phyloP scores from a whole-genome alignment of 2,888 invertebrate species.

The Ceramica pisi region DNA sequence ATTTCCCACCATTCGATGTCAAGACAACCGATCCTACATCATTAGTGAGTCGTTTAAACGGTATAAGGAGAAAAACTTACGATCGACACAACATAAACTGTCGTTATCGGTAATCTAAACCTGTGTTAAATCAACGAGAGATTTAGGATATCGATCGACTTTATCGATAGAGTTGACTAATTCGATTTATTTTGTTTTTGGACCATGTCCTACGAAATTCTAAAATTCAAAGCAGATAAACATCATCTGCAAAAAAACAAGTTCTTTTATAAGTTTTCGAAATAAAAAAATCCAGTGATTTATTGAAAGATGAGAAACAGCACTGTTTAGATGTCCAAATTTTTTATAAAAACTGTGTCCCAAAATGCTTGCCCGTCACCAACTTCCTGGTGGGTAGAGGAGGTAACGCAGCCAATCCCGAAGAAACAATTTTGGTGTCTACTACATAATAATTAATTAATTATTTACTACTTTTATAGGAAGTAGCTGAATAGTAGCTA shows the following conservation, averaged over 20 bases:
- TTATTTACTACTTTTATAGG: background rate
- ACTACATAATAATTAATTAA: too few relatives aligned
- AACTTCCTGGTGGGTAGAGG: too few relatives aligned
- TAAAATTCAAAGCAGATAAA: too few relatives aligned
- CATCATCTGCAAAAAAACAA: too few relatives aligned
- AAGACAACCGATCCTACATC: constrained; percentile 55
- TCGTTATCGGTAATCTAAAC: constrained; percentile 61
- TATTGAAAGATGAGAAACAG: background rate
- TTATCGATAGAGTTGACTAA: constrained; percentile 52
- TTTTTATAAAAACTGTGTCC: background rate
- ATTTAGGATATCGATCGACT: constrained; percentile 56
- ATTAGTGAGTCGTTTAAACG: constrained; percentile 58
- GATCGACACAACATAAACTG: constrained; percentile 47
- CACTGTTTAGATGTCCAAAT: background rate
- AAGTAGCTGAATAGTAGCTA: too few relatives aligned
- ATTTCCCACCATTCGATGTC: constrained; percentile 51
- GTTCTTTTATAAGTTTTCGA: too few relatives aligned
- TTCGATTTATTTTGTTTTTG: constrained; percentile 49
- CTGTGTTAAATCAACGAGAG: constrained; percentile 56
- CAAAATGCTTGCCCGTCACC: background rate
- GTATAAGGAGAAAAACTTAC: constrained; percentile 43
- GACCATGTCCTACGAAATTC: background rate
- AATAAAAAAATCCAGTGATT: background rate
- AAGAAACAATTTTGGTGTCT: too few relatives aligned
- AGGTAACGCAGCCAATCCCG: too few relatives aligned